Evolutionary conservation across 2,797 vertebrate genomes (phyloP), one percentile per base, ranked within the genome.

Genomic region (Bucorvus abyssinicus): DNA sequence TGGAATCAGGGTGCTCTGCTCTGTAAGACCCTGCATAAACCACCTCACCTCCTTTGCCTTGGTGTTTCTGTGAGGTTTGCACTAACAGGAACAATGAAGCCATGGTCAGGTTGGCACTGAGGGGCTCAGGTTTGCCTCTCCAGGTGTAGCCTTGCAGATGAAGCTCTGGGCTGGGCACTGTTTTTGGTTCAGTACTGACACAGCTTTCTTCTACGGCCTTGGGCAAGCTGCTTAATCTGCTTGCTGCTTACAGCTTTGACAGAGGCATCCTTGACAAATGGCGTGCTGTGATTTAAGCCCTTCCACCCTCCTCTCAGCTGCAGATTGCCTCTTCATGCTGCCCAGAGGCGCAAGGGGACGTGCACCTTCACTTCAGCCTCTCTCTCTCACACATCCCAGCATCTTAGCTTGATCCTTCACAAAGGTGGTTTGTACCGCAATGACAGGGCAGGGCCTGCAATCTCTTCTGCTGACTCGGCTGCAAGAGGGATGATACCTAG

Each of bases 91-190:
- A 7, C 34, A n/a, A 29, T 10, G 26, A 40, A 76, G 8, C 19
- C 0, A 0, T 22, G 24, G 8, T 56, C 10, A 29, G 3, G 29
- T 1, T 27, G 29, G 10, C 2, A 2, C 49, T 32, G 42, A 2
- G 2, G 29, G 65, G 15, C 27, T 44, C 50, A 21, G 4, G 14
- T 61, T 85, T 96, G 10, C 6, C 17, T 77, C 9, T 13, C 34
- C 12, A 38, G 23, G 6, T 27, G 9, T 15, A 75, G 12, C 4
- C 22, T 47, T 29, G 13, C 0, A 1, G 24, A 14, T 34, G 65
- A 50, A 59, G 5, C 10, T 79, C 42, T 63, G 30, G 24, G 19
- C 49, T 76, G 15, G 12, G 12, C 12, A 12, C 55, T 85, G 18
- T 0, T 29, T n/a, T 55, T 26, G 24, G 34, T 36, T 74, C 26